Conservation (phyloP, 1,140 invertebrate genomes). For the Periplaneta americana region DNA sequence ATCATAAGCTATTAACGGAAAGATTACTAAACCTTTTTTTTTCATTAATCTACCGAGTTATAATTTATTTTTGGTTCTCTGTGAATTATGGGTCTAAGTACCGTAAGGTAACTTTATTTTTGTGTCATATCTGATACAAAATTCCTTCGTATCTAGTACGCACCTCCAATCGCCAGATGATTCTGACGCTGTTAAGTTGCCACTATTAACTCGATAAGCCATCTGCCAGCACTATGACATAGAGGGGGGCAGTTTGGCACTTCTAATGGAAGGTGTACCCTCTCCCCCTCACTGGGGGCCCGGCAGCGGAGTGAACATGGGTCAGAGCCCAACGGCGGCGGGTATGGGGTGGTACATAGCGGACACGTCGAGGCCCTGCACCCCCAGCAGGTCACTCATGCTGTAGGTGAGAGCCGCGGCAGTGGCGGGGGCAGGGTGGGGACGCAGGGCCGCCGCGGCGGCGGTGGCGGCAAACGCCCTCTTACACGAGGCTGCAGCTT, state of each 20-base stretch:
- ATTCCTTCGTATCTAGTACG: no score
- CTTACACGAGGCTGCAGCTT: conserved; percentile 44
- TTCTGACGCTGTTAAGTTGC: no score
- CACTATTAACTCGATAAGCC: no score
- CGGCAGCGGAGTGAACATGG: conserved; percentile 45
- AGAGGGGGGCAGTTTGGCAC: neutral
- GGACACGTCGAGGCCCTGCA: conserved; percentile 56
- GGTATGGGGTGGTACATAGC: conserved; percentile 52
- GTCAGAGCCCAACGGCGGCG: conserved; percentile 60
- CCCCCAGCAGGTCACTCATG: conserved; percentile 59
- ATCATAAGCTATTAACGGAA: no score
- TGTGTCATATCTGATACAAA: no score
- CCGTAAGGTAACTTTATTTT: no score
- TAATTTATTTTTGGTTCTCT: no score
- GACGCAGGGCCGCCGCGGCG: conserved; percentile 28
- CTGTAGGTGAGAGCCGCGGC: conserved; percentile 55
- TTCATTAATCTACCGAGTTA: no score
- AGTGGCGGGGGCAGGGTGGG: conserved; percentile 27
- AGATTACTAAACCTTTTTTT: no score
- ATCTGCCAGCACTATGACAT: no score
- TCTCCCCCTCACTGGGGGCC: conserved; percentile 40
- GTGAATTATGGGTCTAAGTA: no score
- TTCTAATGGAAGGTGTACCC: neutral
- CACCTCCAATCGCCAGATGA: no score
- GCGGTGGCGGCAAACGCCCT: conserved; percentile 40